Evolutionary conservation across 2,113 vertebrate species (phyloP).

Genomic region (Oplegnathus fasciatus): DNA sequence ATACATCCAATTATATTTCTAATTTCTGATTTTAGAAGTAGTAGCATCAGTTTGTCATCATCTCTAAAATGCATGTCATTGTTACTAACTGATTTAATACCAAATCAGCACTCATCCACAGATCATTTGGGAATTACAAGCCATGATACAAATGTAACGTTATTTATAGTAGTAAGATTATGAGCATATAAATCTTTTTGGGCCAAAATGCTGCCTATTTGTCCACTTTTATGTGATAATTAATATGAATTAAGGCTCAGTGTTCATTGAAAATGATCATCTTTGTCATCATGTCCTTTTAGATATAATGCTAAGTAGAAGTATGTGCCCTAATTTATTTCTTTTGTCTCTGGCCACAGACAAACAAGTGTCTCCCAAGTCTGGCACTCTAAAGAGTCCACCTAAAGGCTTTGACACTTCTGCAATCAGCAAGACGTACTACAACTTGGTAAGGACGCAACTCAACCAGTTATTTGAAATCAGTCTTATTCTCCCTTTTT

Average conservation of each 20-base stretch:
- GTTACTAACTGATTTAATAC: background rate
- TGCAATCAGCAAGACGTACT: slow-evolving; percentile 98
- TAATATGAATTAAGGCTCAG: background rate
- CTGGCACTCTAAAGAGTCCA: slow-evolving; percentile 94
- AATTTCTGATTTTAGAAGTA: background rate
- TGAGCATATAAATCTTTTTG: background rate
- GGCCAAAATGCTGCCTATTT: background rate
- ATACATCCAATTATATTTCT: background rate
- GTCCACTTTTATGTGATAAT: background rate
- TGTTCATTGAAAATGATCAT: background rate
- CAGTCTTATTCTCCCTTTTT: background rate
- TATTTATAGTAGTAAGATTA: background rate
- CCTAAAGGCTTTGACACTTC: slow-evolving; percentile 97
- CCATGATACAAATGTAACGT: background rate
- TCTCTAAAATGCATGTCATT: background rate
- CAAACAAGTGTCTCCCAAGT: slow-evolving; percentile 97
- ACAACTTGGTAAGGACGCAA: slow-evolving; percentile 92
- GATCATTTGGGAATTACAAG: background rate
- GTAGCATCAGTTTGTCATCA: background rate
- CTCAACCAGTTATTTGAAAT: background rate
- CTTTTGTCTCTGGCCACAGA: slow-evolving; percentile 83
- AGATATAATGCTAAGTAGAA: background rate
- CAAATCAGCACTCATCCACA: background rate
- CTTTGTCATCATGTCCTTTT: background rate
- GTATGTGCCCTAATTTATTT: background rate